These are phyloP conservation scores for Hypomecis punctinalis DNA, from an alignment of 2,888 invertebrate species.

Conservation along the genomic window DNA sequence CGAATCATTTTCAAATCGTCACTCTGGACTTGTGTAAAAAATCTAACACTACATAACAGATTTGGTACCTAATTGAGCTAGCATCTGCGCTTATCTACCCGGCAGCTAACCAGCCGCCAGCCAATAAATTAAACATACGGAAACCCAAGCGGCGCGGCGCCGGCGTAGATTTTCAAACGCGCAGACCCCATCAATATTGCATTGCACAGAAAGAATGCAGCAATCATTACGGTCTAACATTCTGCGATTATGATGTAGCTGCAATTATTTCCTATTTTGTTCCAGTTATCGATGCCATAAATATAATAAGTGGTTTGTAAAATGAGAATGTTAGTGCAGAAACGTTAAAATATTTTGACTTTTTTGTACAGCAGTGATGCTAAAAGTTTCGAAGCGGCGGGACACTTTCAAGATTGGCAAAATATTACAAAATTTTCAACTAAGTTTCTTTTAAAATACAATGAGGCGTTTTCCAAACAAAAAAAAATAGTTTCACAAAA, in stretches of 20 bases:
- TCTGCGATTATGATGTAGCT: slow-evolving; percentile 32
- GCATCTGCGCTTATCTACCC: slow-evolving; percentile 33
- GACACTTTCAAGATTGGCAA: no score
- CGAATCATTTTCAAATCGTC: no score
- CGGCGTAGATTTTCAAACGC: slow-evolving; percentile 45
- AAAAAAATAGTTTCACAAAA: no score
- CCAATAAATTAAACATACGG: slow-evolving; percentile 47
- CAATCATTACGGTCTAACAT: slow-evolving; percentile 35
- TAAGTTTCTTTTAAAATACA: no score
- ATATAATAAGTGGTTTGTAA: slow-evolving; percentile 18
- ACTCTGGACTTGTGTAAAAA: no score
- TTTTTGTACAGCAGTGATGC: no score
- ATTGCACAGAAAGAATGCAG: slow-evolving; percentile 42
- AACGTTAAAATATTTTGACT: background rate
- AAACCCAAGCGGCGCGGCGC: slow-evolving; percentile 43
- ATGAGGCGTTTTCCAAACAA: no score
- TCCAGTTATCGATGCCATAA: slow-evolving; percentile 22
- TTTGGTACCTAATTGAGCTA: slow-evolving; percentile 23
- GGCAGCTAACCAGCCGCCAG: slow-evolving; percentile 22
- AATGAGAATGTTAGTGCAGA: background rate
- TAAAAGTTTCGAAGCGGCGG: no score
- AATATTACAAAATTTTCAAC: no score
- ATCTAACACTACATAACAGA: no score
- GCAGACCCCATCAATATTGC: slow-evolving; percentile 46
- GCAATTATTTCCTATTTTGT: slow-evolving; percentile 32